These are phyloP conservation scores for Myotis brandtii DNA, from an alignment of 2,113 vertebrate species.

Conservation along the genomic window DNA sequence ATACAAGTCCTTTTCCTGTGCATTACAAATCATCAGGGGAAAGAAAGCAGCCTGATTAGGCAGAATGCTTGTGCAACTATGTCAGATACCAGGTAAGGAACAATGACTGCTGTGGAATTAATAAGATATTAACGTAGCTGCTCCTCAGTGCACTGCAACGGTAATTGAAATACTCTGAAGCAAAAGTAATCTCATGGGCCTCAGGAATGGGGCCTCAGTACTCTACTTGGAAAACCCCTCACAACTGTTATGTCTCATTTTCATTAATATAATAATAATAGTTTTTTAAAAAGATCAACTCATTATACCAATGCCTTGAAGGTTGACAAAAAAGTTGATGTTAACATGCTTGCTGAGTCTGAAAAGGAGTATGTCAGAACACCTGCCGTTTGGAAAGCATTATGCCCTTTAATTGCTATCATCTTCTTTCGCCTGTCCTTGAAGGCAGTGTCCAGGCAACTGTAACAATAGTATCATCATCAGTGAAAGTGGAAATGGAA, in stretches of 20 bases:
- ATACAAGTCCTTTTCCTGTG: constrained; percentile 28
- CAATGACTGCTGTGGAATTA: constrained; percentile 76
- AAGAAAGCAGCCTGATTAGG: constrained; percentile 66
- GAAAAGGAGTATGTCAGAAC: constrained; percentile 37
- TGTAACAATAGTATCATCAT: fast-evolving
- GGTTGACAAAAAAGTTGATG: constrained; percentile 46
- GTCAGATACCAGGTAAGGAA: constrained; percentile 74
- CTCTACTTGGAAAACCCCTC: constrained; percentile 36
- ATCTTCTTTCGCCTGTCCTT: neutral
- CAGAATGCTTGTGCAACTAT: constrained; percentile 56
- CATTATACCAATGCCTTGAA: constrained; percentile 70
- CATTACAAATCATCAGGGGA: constrained; percentile 58
- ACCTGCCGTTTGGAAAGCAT: constrained; percentile 52
- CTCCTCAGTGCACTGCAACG: constrained; percentile 70
- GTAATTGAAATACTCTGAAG: constrained; percentile 82
- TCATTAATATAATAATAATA: constrained; percentile 56
- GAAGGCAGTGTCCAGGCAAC: neutral
- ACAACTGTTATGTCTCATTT: constrained; percentile 57
- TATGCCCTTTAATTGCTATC: constrained; percentile 40
- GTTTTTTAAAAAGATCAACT: constrained; percentile 39
- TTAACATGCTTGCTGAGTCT: constrained; percentile 48
- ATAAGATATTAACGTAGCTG: constrained; percentile 70
- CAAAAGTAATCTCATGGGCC: constrained; percentile 72
- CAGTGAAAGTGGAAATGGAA: neutral
- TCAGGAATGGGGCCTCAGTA: constrained; percentile 36